These are phyloP conservation scores for Psilopogon haemacephalus DNA, from an alignment of 2,113 vertebrate genomes.

Conservation along the genomic window DNA sequence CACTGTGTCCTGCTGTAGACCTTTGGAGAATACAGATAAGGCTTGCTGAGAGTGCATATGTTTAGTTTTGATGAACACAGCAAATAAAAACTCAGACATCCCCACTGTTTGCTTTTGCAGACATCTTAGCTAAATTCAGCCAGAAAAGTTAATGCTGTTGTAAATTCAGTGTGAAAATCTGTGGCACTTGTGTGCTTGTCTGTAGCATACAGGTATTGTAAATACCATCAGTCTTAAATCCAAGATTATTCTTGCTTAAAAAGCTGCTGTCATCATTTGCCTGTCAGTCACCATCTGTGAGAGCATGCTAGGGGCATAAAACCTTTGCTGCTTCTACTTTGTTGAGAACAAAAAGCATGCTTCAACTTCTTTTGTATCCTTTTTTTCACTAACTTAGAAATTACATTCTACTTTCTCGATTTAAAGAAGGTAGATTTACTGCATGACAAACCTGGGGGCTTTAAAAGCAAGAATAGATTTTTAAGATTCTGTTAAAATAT, in stretches of 20 bases:
- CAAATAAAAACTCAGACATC: not conserved
- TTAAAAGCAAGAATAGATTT: not conserved
- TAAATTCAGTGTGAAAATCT: not conserved
- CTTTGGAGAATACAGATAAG: not conserved
- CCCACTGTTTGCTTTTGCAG: not conserved
- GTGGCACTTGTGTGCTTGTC: not conserved
- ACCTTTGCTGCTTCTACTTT: not conserved
- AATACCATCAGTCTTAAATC: not conserved
- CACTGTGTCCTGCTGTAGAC: not conserved
- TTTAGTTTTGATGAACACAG: not conserved
- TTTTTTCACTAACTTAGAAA: not conserved
- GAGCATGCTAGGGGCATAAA: not conserved
- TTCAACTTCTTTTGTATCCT: not conserved
- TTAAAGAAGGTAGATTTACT: not conserved
- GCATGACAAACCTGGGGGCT: not conserved
- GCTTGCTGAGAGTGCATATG: not conserved
- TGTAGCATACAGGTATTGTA: not conserved
- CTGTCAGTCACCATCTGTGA: not conserved
- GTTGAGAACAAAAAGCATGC: not conserved
- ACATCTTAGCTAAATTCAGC: not conserved
- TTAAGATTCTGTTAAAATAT: not conserved
- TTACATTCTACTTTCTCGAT: not conserved
- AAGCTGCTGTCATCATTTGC: not conserved
- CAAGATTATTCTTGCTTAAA: not conserved
- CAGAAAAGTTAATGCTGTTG: not conserved